Evolutionary conservation across 2,888 invertebrate genomes (phyloP), one percentile per base, ranked within the genome.

Genomic region (Dioctria rufipes): DNA sequence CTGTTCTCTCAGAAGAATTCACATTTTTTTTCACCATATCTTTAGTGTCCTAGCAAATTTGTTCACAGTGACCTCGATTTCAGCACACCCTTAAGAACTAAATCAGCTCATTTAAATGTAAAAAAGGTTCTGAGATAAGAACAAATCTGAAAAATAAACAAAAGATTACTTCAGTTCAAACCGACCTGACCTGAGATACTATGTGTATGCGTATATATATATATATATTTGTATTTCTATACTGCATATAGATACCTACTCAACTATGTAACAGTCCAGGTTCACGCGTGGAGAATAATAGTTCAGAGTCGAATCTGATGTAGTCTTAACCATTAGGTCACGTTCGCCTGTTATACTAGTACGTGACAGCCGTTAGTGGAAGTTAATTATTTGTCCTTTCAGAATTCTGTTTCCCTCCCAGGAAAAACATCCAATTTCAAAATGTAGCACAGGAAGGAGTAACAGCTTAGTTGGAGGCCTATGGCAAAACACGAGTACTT

Each of bases 331-430:
- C 71, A 71, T 51, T 51, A 9, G 71, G 71, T 71, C 71, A 71
- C 71, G 71, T 71, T 54, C 51, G 51, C 71, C 51, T 54, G 71
- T 71, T 71, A 71, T 54, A 25, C 71, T 54, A 11, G 71, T 37
- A 71, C 71, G 71, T 71, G 71, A 71, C 71, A 71, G 54, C 71
- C 71, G 54, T 71, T 71, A 71, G 71, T 71, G 71, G 51, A 51
- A 40, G 71, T 71, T 71, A 71, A 71, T 71, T 71, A 71, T 71
- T 71, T 71, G 71, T 71, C 71, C 71, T 54, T 25, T 25, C 25
- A 25, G 25, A 25, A 25, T 25, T 25, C 25, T 25, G 1, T 25
- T 25, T 13, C 71, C 71, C 11, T 71, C 51, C 40, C 51, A 71
- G 51, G 37, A 40, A 54, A 54, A 51, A 71, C 51, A 54, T 54